Conservation (phyloP, 1,140 invertebrate species). For the Heliconius hermathena region DNA sequence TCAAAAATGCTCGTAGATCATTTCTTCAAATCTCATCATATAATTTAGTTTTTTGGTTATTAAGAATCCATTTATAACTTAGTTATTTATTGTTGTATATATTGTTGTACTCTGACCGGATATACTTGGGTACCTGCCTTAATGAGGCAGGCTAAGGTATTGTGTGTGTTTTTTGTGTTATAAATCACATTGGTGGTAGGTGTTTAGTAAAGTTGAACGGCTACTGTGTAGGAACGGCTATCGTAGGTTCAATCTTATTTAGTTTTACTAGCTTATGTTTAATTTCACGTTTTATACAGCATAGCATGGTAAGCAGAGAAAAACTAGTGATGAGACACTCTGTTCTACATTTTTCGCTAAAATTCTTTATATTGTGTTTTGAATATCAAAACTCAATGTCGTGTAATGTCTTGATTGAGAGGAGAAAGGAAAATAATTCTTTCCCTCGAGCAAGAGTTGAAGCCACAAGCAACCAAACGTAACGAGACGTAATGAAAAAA, state of each 20-base stretch:
- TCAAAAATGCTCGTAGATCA: not conserved
- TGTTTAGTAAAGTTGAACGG: not conserved
- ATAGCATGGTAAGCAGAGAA: too few relatives aligned
- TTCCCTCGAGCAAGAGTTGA: too few relatives aligned
- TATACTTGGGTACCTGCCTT: slow-evolving; percentile 42
- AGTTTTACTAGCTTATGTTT: too few relatives aligned
- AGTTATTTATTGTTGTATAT: slow-evolving; percentile 53
- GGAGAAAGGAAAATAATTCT: too few relatives aligned
- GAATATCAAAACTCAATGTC: too few relatives aligned
- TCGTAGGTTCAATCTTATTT: not conserved
- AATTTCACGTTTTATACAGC: too few relatives aligned
- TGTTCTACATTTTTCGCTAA: too few relatives aligned
- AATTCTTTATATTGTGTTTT: too few relatives aligned
- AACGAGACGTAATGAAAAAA: too few relatives aligned
- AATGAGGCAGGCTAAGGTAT: slow-evolving; percentile 43
- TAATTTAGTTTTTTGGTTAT: slow-evolving; percentile 45
- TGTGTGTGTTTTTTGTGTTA: not conserved
- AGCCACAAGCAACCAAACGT: too few relatives aligned
- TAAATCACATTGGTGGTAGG: not conserved
- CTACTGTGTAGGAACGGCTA: not conserved
- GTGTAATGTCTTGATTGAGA: too few relatives aligned
- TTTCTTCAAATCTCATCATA: not conserved
- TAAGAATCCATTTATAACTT: slow-evolving; percentile 68
- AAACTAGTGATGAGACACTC: too few relatives aligned
- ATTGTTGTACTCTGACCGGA: slow-evolving; percentile 51